Evolutionary conservation across 2,797 vertebrate genomes (phyloP), one percentile per base, ranked within the genome.

Genomic region (Meda fulgida): DNA sequence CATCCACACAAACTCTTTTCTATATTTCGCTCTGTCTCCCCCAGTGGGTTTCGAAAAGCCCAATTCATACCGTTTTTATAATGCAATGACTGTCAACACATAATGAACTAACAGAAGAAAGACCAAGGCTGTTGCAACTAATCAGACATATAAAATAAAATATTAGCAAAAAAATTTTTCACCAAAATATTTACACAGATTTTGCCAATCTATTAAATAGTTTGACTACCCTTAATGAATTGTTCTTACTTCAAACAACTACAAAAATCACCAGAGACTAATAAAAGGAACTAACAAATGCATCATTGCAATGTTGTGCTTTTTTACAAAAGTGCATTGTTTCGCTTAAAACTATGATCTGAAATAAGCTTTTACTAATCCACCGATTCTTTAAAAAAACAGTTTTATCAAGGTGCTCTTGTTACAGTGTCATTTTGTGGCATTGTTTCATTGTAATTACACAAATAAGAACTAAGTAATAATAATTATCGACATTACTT

Each of bases 1-100:
- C 58, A 11, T 83, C 76, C 83, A 81, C 71, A 71, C 77, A 21
- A 85, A 85, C 86, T 85, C 85, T 63, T 77, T 71, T 77, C 65
- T 63, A 43, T 36, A 34, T 34, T 70, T 81, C 10, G 55, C 84
- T 79, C 84, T 71, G 84, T 88, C 71, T 84, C 78, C 72, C 80
- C 66, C 85, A 80, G 81, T 34, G 46, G 81, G 85, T 83, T 87
- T 88, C 89, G 78, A 83, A 84, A 70, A 84, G 46, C 2, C 11
- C 34, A 80, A 78, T 86, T 91, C 90, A 87, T 75, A 87, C 53
- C 71, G 71, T 80, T 88, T 67, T 86, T 60, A 89, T 92, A 89
- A 90, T 88, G 80, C 87, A 89, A 91, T 90, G 90, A 87, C 66
- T 81, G 66, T 78, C 86, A 75, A 58, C 21, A 46, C 60, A 40